A percentile compares a stretch with the other conserved stretches of the same genome.
Evolutionary conservation across 2,113 vertebrate genomes (phyloP).

Genomic region (Prionailurus viverrinus): DNA sequence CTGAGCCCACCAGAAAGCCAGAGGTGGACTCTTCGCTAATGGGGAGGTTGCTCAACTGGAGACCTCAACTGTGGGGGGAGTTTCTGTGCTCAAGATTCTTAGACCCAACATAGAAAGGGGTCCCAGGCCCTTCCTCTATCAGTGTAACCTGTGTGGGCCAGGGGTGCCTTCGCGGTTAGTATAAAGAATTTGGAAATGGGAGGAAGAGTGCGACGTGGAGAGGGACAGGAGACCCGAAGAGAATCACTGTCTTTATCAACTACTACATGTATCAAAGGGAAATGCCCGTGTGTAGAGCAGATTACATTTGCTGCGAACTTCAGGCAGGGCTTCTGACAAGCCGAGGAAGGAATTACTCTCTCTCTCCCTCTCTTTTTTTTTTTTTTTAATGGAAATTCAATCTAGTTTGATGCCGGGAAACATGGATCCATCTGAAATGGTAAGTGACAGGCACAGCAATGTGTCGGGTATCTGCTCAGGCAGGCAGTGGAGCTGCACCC

Average conservation of each 20-base stretch:
- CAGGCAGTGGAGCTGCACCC: not conserved
- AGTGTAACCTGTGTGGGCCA: not conserved
- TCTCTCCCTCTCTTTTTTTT: not conserved
- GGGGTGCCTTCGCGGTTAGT: not conserved
- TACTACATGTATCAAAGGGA: not conserved
- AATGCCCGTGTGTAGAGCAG: slow-evolving; percentile 22
- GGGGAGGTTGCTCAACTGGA: not conserved
- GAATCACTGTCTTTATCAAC: slow-evolving; percentile 51
- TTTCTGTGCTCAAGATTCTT: not conserved
- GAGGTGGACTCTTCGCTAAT: not conserved
- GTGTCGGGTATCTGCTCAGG: not conserved
- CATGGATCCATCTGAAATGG: slow-evolving; percentile 34
- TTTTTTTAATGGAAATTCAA: slow-evolving; percentile 69
- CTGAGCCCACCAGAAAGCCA: not conserved
- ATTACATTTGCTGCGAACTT: slow-evolving; percentile 61
- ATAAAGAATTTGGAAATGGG: not conserved
- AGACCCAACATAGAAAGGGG: not conserved
- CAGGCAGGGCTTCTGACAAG: slow-evolving; percentile 53
- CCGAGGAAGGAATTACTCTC: not conserved
- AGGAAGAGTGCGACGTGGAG: not conserved
- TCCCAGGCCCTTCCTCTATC: not conserved
- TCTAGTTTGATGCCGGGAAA: slow-evolving; percentile 57
- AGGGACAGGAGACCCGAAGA: not conserved
- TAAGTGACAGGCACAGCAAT: slow-evolving; percentile 64
- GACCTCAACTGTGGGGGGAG: not conserved